phyloP scores from a whole-genome alignment of 1,140 invertebrate genomes.

The Drosophila sechellia region DNA sequence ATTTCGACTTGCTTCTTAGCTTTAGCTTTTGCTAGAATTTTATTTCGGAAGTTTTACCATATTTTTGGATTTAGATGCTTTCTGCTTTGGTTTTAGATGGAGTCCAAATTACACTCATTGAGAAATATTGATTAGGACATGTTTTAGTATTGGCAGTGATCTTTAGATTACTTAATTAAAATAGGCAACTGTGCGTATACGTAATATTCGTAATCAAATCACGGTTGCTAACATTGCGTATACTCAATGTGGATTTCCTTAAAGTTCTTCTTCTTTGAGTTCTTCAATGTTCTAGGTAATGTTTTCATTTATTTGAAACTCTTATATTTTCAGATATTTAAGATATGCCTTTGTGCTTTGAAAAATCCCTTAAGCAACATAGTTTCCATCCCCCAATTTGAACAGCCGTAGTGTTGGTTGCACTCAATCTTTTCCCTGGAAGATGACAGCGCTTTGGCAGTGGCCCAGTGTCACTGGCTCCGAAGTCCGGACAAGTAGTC shows the following conservation, averaged over 20 bases:
- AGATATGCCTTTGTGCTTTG: too few species aligned
- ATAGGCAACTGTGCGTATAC: slow-evolving; percentile 1
- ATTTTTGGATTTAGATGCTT: too few species aligned
- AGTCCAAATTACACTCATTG: background rate
- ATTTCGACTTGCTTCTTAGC: slow-evolving; percentile 14
- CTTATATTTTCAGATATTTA: too few species aligned
- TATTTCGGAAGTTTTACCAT: slow-evolving; percentile 13
- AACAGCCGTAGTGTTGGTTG: slow-evolving; percentile 3
- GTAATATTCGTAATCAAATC: background rate
- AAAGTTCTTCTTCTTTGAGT: background rate
- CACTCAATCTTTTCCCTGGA: slow-evolving; percentile 16
- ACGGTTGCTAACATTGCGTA: background rate
- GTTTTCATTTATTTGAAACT: too few species aligned
- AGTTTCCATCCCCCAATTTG: background rate
- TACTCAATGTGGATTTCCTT: background rate
- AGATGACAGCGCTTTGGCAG: slow-evolving; percentile 43
- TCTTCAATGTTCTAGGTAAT: too few species aligned
- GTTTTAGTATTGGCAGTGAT: too few species aligned
- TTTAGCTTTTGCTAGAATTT: slow-evolving; percentile 4
- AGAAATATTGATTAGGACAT: too few species aligned
- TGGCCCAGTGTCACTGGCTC: slow-evolving; percentile 33
- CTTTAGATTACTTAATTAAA: background rate
- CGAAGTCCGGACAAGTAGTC: slow-evolving; percentile 8
- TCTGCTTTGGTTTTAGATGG: slow-evolving; percentile 10
- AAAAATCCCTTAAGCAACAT: too few species aligned